Conservation (phyloP, 2,113 vertebrate genomes). For the Pangasianodon gigas region DNA sequence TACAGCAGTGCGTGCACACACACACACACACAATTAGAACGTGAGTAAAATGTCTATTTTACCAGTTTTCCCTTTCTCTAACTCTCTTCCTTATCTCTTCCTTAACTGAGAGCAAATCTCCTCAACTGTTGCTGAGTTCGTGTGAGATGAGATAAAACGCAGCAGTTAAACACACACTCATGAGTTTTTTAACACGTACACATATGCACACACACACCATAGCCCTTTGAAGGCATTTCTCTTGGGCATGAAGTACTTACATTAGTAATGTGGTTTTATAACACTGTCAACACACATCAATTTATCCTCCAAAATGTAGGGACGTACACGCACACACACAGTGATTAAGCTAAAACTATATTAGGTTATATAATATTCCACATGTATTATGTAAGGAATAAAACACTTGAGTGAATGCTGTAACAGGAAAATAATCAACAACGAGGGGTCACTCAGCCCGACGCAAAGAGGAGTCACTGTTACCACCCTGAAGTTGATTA, state of each 20-base stretch:
- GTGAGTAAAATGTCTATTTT: neutral
- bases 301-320: neutral
- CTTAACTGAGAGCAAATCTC: neutral
- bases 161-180: constrained; percentile 13
- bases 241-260: constrained; percentile 25
- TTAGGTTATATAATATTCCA: neutral
- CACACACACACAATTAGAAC: neutral
- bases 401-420: neutral
- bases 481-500: neutral
- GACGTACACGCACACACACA: neutral
- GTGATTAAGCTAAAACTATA: neutral
- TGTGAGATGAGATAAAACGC: neutral
- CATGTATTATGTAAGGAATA: neutral
- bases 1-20: neutral
- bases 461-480: neutral
- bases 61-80: neutral
- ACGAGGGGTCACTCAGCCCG: neutral
- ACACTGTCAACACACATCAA: constrained; percentile 19
- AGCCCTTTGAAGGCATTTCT: neutral
- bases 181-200: constrained; percentile 15
- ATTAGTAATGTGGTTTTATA: constrained; percentile 47
- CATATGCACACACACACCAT: neutral
- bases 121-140: neutral
- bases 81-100: neutral
- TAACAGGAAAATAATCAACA: neutral